phyloP scores from a whole-genome alignment of 1,140 invertebrate genomes.

The Philopotamus ludificatus region DNA sequence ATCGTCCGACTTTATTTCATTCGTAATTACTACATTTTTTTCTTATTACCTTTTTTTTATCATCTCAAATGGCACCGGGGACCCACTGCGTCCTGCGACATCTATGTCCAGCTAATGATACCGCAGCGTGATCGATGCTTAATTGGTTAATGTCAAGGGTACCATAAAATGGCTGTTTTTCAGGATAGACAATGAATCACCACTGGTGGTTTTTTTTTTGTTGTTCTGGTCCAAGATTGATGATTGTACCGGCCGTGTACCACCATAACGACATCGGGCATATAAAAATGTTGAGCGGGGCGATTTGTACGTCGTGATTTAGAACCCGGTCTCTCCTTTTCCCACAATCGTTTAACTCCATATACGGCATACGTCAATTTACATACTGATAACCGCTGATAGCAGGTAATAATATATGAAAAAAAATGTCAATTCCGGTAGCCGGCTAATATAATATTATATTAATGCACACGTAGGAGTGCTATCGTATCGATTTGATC shows the following conservation, averaged over 20 bases:
- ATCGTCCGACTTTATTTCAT: not conserved
- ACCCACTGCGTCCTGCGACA: not conserved
- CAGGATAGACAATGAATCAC: conserved; percentile 28
- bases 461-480: too few relatives aligned
- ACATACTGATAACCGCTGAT: too few relatives aligned
- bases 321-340: too few relatives aligned
- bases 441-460: too few relatives aligned
- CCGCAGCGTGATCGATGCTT: conserved; percentile 33
- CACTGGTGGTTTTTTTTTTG: too few relatives aligned
- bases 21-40: not conserved
- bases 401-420: too few relatives aligned
- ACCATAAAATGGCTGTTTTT: conserved; percentile 20
- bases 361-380: too few relatives aligned
- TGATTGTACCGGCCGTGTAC: not conserved
- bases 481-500: too few relatives aligned
- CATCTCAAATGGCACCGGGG: not conserved
- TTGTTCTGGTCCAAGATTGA: conserved; percentile 12
- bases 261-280: conserved; percentile 13
- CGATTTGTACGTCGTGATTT: not conserved
- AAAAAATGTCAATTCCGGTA: too few relatives aligned
- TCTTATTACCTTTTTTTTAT: not conserved
- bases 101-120: conserved; percentile 12
- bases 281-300: not conserved
- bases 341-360: too few relatives aligned
- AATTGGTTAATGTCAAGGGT: conserved; percentile 39